Base-by-base conservation (phyloP, 2,113 vertebrate genomes). In the Apodemus speciosus region DNA sequence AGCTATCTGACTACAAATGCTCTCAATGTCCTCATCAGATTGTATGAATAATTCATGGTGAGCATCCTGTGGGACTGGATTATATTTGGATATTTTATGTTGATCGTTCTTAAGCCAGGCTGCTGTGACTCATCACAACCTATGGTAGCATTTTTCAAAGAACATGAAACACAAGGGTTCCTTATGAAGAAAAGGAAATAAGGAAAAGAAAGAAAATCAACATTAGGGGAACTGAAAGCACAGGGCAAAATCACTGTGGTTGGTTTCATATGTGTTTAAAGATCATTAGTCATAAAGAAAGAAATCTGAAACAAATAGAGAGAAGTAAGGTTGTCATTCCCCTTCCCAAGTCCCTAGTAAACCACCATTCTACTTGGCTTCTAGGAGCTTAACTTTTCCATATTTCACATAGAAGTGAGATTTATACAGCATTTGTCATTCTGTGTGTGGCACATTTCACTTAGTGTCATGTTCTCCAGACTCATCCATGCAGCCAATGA, bases 41-140 rank as follows among this genome's bases (percentile, higher is more conserved):
- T 68, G 3, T 27, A 93, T 90, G 76, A 95, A 95, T 96, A 96
- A 94, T 93, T 96, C 79, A 94, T 85, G 75, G 53, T 40, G 53
- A 77, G 11, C 40, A 72, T 94, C 88, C 85, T 85, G 81, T 1
- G 1, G 73, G 69, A 56, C 5, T 85, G 43, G 68, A 93, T 92
- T 95, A 83, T 69, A 94, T 83, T 77, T 93, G 92, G 81, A 90
- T 90, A 75, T 91, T 94, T 89, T 93, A 92, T 77, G 30, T 43
- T n/a, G 43, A 88, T 38, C 35, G 21, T 92, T 93, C 89, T 90
- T 53, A 69, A 93, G 85, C n/a, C 85, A 66, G 23, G 73, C 27
- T 62, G 35, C 81, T 80, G 5, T 91, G 95, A 94, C 75, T 96
- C 76, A 88, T 91, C 40, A 71, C 58, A 91, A 89, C 32, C 46